phyloP scores from a whole-genome alignment of 1,140 invertebrate species.

The Penaeus japonicus region DNA sequence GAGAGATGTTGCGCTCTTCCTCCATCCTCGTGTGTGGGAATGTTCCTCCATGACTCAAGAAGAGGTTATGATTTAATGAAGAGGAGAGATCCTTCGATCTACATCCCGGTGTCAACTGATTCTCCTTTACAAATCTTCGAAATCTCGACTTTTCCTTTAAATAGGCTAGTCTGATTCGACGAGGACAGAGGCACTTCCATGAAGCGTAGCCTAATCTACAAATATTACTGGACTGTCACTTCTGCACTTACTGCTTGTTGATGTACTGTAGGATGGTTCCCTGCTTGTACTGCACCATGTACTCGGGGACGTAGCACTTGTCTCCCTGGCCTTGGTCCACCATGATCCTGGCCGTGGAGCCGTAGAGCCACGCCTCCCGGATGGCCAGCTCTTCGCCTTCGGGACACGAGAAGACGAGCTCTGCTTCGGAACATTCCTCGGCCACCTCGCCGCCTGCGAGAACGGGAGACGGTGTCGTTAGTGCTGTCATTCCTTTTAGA shows the following conservation, averaged over 20 bases:
- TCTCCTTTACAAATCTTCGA: no score
- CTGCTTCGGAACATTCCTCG: constrained; percentile 17
- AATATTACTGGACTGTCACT: background rate
- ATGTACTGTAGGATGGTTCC: constrained; percentile 42
- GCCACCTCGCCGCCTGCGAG: constrained; percentile 27
- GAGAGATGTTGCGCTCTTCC: no score
- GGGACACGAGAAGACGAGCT: background rate
- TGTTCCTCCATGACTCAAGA: no score
- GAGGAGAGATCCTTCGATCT: no score
- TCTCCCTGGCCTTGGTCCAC: background rate
- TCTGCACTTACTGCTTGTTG: constrained; percentile 39
- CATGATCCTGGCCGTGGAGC: background rate
- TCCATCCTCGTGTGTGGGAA: no score
- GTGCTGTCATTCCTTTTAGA: no score
- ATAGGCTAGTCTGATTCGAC: no score
- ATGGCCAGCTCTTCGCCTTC: background rate
- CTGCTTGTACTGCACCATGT: constrained; percentile 37
- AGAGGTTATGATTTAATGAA: no score
- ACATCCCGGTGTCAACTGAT: no score
- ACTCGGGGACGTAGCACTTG: constrained; percentile 26
- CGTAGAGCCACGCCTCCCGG: constrained; percentile 35
- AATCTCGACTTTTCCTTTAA: no score
- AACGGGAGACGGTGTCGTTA: background rate
- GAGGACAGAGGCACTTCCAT: background rate
- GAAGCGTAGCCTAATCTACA: background rate